Base-by-base conservation (phyloP, 2,888 invertebrate species). In the Hirtodrosophila alboralis region DNA sequence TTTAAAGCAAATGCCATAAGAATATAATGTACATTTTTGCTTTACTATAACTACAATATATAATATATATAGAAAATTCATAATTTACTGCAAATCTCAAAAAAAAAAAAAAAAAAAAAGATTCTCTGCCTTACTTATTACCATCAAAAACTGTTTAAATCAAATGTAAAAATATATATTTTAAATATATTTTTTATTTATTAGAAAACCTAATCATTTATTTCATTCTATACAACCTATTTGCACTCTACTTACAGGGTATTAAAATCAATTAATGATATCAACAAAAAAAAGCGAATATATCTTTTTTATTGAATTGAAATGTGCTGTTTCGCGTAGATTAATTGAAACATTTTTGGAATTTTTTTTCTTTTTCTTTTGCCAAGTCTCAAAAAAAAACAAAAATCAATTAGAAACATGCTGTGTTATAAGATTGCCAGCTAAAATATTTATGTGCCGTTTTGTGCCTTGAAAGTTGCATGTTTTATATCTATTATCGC, bases 201-300 rank as follows among this genome's bases (percentile, higher is more conserved):
- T n/a, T n/a, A n/a, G n/a, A n/a, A n/a, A n/a, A n/a, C n/a, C n/a
- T n/a, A n/a, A n/a, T n/a, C n/a, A n/a, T n/a, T n/a, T n/a, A n/a
- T 21, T 21, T 21, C 3, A 21, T 21, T 14, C 0, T 13, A 53
- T 40, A 30, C 43, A 2, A 14, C 8, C 47, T 1, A 0, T 4
- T 23, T 3, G n/a, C 6, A 1, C 9, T 13, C 6, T 9, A 16
- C 10, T 38, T 26, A 34, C 13, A 67, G 68, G 40, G 69, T 52
- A 69, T 56, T 16, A 41, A 65, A 70, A 81, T 49, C 75, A 85
- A 85, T 83, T 79, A 78, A 67, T 58, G 66, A 64, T 67, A n/a
- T n/a, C n/a, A n/a, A n/a, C n/a, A n/a, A n/a, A 61, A 70, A 61
- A 70, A 56, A 44, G 60, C 52, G 51, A 72, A 62, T 47, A 53